Base-by-base conservation (phyloP, 2,113 vertebrate species). In the Arothron firmamentum region DNA sequence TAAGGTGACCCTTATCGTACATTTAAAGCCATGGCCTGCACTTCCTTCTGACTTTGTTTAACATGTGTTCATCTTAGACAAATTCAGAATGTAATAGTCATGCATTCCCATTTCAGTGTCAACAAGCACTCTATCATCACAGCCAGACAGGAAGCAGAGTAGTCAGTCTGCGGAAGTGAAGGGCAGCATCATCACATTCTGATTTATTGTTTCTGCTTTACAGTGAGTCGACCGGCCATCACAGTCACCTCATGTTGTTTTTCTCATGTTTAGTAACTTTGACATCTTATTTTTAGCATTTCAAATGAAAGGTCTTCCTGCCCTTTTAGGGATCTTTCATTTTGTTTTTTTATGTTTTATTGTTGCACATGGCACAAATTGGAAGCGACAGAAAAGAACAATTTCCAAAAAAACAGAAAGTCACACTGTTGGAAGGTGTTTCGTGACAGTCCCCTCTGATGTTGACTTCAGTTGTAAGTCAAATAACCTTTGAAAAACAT, bases 41-140 rank as follows among this genome's bases (percentile, higher is more conserved):
- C 59, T 70, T 87, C 78, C 70, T 90, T 90, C 89, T 90, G 90
- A 86, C 88, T 89, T 83, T 90, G 89, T 59, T 82, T 88, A 90
- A 81, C 82, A 70, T 89, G 81, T 75, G 62, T 72, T 52, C 86
- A 89, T 91, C 72, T 72, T 90, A 88, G 75, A 81, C 85, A 89
- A 90, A 90, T 88, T 89, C 89, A 90, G 89, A 91, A 89, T 85
- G 68, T 68, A 46, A 72, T 67, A 78, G 62, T 77, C 82, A 82
- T 18, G 52, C 82, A 82, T 81, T 73, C 18, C 66, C 87, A 87
- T 88, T 72, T 79, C 70, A 79, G 42, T 72, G 57, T 82, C 47
- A 47, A 65, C 55, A 63, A 59, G 69, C 52, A 75, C 83, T 80
- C 80, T 46, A 1, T 15, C 21, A 21, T 12, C 45, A 47, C 15